phyloP scores from a whole-genome alignment of 2,797 vertebrate genomes.

The Periophthalmus magnuspinnatus region DNA sequence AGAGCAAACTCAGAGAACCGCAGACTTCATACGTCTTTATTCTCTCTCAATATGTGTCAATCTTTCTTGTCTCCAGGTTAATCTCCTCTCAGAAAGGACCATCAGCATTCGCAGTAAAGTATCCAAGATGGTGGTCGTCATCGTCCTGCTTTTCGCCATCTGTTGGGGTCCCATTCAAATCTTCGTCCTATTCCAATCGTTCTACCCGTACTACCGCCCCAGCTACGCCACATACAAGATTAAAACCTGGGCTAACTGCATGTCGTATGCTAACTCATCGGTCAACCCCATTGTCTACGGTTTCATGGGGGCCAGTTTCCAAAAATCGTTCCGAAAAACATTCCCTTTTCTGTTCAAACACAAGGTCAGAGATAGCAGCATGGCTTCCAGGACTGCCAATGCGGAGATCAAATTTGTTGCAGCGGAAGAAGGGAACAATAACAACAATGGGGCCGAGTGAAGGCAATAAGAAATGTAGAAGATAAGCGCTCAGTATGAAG shows the following conservation, averaged over 20 bases:
- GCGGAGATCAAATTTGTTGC: constrained; percentile 87
- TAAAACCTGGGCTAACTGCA: constrained; percentile 89
- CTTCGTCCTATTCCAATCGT: constrained; percentile 81
- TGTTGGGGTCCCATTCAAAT: constrained; percentile 87
- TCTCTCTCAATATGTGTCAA: background rate
- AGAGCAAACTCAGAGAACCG: too few species aligned
- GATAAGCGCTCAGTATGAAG: background rate
- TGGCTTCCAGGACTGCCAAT: constrained; percentile 81
- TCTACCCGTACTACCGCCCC: constrained; percentile 78
- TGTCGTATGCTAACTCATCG: constrained; percentile 88
- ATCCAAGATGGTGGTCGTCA: constrained; percentile 88
- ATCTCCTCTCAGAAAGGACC: constrained; percentile 84
- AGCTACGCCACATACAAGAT: constrained; percentile 86
- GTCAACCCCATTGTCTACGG: constrained; percentile 87
- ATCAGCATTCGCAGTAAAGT: constrained; percentile 84
- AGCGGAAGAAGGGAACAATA: constrained; percentile 74
- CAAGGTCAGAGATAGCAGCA: constrained; percentile 81
- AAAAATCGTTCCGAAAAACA: constrained; percentile 85
- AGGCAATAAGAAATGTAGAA: constrained; percentile 2
- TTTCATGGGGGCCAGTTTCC: constrained; percentile 87
- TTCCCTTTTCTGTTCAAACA: constrained; percentile 85
- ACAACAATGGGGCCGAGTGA: constrained; percentile 59
- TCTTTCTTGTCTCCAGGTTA: constrained; percentile 69
- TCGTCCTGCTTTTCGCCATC: constrained; percentile 82
- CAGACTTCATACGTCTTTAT: background rate